Evolutionary conservation across 2,888 invertebrate genomes (phyloP).

Genomic region (Synergus gifuensis): DNA sequence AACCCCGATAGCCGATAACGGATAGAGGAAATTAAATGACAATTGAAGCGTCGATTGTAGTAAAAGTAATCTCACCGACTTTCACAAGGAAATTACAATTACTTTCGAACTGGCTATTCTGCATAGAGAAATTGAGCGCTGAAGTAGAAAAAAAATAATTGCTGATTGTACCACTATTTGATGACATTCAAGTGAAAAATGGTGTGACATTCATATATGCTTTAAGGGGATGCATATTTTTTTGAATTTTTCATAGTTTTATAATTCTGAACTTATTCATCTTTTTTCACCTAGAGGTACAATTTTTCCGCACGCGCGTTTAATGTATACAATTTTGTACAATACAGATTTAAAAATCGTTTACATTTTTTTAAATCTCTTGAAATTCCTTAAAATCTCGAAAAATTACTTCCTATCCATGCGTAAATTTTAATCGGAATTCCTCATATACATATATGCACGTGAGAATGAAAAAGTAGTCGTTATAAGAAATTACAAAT

Average conservation of each 20-base stretch:
- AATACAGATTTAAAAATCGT: no score
- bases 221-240: no score
- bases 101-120: conserved; percentile 5
- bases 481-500: background rate
- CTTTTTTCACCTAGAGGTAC: no score
- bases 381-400: no score
- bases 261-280: no score
- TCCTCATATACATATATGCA: background rate
- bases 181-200: no score
- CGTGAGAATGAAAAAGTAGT: background rate
- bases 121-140: background rate
- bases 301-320: no score
- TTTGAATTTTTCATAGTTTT: no score
- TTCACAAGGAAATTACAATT: conserved; percentile 11
- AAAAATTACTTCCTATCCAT: background rate
- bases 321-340: no score
- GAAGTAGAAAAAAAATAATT: no score
- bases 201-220: no score
- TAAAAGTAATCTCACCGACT: background rate
- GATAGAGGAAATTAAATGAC: conserved; percentile 7
- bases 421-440: background rate
- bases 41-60: background rate
- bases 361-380: background rate
- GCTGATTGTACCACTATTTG: no score
- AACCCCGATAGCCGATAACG: background rate